Evolutionary conservation across 64 coral and sea anemone genomes (phyloP), one percentile per base, ranked within the genome.

Genomic region (Montipora capricornis): DNA sequence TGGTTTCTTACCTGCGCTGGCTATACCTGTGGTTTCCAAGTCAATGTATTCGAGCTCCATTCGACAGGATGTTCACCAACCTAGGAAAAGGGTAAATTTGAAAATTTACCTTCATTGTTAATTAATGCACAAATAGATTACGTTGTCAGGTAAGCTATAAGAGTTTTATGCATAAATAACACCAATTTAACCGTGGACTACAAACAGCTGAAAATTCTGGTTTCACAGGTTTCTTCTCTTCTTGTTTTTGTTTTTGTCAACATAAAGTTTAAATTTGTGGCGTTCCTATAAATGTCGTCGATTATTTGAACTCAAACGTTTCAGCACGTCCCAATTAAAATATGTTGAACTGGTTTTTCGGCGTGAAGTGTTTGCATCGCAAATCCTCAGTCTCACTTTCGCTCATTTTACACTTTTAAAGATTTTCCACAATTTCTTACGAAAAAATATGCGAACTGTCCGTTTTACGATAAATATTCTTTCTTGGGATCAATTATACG

Each of bases 11-110:
- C 83, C 92, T 57, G 83, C 20, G 26, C 92, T 87, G 76, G 92
- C 3, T 4, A 93, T 88, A 29, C 92, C 84, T 48, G 92, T 93
- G 2, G 92, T 93, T 76, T 93, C 92, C 49, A 93, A 87, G 51
- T 93, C 92, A 16, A 93, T 93, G 47, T 93, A 93, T 70, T 93
- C 92, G 29, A 93, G 77, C 68, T 93, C 92, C 92, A 93, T 93
- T 67, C 47, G 52, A 20, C 61, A 29, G 46, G 52, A 87, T 88
- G 47, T 87, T 93, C 55, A n/a, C 20, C 55, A 88, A 87, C 85
- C 60, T 88, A 74, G 7, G 29, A 87, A 77, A 62, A 61, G 19
- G 67, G 44, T 93, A 49, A 77, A 76, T 84, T 79, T 68, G 59
- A 76, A 78, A 93, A 87, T 93, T 44, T 87, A 73, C 76, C 76